Conservation (phyloP, 2,888 invertebrate genomes). For the Amphipyra berbera region DNA sequence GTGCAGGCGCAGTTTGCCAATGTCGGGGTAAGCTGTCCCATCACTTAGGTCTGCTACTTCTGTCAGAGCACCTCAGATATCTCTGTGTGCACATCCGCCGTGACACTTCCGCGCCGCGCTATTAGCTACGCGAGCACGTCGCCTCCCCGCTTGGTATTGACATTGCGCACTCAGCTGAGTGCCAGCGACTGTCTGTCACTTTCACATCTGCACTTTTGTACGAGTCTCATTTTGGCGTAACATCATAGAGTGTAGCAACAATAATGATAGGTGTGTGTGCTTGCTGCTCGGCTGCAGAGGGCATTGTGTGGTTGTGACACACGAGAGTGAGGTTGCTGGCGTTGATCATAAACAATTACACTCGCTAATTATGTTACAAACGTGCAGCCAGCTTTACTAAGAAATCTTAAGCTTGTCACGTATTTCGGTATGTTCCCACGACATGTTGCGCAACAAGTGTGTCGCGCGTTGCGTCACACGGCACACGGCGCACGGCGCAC, state of each 20-base stretch:
- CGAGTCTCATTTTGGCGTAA: conserved; percentile 1
- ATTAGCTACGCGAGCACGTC: background rate
- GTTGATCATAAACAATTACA: background rate
- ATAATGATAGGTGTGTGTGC: background rate
- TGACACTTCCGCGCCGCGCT: background rate
- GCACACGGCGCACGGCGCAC: background rate
- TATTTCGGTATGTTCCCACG: conserved; percentile 30
- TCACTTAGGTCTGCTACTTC: too few relatives aligned
- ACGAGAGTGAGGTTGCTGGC: background rate
- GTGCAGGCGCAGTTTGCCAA: too few relatives aligned
- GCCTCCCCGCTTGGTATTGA: background rate
- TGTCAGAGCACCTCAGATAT: too few relatives aligned
- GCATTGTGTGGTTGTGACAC: background rate
- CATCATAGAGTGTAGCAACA: background rate
- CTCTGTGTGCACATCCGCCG: background rate
- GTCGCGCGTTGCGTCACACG: conserved; percentile 18
- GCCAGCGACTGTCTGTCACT: conserved; percentile 2
- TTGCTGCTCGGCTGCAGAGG: background rate
- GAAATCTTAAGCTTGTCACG: background rate
- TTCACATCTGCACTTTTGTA: background rate
- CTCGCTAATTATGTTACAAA: conserved; percentile 10
- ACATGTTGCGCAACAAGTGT: conserved; percentile 21
- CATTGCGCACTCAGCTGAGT: background rate
- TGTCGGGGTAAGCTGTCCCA: too few relatives aligned
- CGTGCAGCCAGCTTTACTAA: background rate